Percentiles rank a stretch among this genome's conserved stretches.
These are phyloP conservation scores for Cephus nigrinus DNA, from an alignment of 2,888 invertebrate genomes.

Conservation along the genomic window DNA sequence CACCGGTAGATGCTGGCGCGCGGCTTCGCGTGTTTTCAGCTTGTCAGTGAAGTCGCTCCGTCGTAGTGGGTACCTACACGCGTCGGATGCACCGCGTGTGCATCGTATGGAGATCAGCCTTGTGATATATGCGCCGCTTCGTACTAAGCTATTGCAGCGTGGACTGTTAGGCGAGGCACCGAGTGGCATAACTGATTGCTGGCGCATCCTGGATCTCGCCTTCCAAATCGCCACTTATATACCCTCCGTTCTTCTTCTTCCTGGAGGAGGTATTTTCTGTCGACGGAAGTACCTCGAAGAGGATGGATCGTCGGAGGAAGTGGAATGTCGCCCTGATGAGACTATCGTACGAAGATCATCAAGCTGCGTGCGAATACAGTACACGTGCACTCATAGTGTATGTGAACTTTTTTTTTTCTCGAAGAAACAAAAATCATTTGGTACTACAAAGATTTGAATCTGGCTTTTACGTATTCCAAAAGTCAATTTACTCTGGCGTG, in stretches of 20 bases:
- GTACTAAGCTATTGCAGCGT: constrained; percentile 29
- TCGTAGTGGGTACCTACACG: background rate
- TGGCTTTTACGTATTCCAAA: background rate
- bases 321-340: background rate
- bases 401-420: background rate
- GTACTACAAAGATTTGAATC: background rate
- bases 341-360: background rate
- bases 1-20: background rate
- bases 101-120: constrained; percentile 23
- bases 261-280: background rate
- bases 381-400: background rate
- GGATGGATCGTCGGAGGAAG: background rate
- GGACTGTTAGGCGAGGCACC: constrained; percentile 28
- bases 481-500: background rate
- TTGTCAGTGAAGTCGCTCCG: background rate
- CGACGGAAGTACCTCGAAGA: background rate
- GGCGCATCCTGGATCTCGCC: constrained; percentile 31
- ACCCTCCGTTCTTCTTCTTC: constrained; percentile 28
- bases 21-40: constrained; percentile 1
- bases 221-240: constrained; percentile 14
- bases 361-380: background rate
- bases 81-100: background rate
- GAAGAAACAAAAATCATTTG: background rate
- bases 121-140: constrained; percentile 33
- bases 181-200: constrained; percentile 35